Evolutionary conservation across 2,113 vertebrate genomes (phyloP).

Genomic region (Scomber japonicus): DNA sequence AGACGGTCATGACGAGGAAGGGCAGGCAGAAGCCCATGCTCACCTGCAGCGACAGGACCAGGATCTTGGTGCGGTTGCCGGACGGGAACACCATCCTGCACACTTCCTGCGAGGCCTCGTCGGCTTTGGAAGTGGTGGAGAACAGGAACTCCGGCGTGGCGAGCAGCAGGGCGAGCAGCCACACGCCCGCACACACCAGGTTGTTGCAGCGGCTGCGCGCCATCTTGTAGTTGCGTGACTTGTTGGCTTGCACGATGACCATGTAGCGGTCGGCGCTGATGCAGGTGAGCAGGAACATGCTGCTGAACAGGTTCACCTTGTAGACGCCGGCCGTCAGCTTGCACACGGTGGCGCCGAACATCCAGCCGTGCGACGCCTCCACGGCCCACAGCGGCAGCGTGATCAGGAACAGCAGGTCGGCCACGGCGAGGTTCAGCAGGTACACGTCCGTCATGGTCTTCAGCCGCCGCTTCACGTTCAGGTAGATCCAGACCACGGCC

Average conservation of each 20-base stretch:
- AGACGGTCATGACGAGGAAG: constrained; percentile 87
- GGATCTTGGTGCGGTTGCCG: constrained; percentile 77
- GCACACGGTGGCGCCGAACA: constrained; percentile 84
- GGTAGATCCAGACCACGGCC: constrained; percentile 88
- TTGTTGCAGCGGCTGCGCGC: constrained; percentile 83
- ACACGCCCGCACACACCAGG: constrained; percentile 82
- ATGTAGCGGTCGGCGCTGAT: constrained; percentile 92
- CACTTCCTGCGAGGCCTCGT: rapidly evolving
- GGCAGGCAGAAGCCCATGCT: constrained; percentile 90
- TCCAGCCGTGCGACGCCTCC: constrained; percentile 84
- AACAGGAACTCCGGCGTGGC: constrained; percentile 89
- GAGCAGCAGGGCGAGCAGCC: constrained; percentile 83
- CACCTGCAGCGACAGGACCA: constrained; percentile 85
- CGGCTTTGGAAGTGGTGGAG: constrained; percentile 50
- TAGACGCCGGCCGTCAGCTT: constrained; percentile 87
- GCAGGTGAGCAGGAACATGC: constrained; percentile 89
- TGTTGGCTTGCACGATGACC: constrained; percentile 85
- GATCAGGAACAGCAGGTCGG: constrained; percentile 90
- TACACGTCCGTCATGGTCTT: constrained; percentile 90
- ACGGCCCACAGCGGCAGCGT: constrained; percentile 92
- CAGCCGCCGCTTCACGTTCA: constrained; percentile 82
- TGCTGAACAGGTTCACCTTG: constrained; percentile 92
- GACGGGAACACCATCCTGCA: constrained; percentile 85
- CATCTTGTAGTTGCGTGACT: constrained; percentile 79
- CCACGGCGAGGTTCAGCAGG: constrained; percentile 89